Evolutionary conservation across 1,140 invertebrate species (phyloP).

Genomic region (Probaryconus sp.): DNA sequence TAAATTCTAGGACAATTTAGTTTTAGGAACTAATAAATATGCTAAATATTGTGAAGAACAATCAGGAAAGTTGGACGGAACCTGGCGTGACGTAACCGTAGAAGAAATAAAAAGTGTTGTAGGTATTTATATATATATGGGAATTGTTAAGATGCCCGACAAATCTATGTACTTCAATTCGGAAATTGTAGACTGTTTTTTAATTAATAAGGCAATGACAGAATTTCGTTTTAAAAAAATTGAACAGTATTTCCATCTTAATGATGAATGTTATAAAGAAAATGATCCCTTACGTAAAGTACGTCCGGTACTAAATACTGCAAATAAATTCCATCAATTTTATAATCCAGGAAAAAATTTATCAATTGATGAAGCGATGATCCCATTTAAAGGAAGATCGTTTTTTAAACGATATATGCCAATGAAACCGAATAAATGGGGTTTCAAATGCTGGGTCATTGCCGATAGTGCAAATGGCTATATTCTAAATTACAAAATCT

Average conservation of each 20-base stretch:
- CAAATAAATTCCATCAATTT: constrained; percentile 10
- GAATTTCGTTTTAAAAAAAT: constrained; percentile 20
- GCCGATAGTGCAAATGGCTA: constrained; percentile 17
- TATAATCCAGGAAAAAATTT: constrained; percentile 57
- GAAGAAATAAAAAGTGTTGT: constrained; percentile 19
- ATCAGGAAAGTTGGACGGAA: not conserved
- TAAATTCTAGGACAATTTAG: not conserved
- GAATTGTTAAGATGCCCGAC: constrained; percentile 16
- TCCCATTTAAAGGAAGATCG: constrained; percentile 66
- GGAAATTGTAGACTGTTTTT: constrained; percentile 13
- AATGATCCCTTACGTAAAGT: constrained; percentile 72
- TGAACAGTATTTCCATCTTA: constrained; percentile 62
- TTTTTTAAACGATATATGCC: constrained; percentile 54
- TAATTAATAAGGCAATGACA: constrained; percentile 23
- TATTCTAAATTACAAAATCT: constrained; percentile 14
- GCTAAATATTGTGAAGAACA: not conserved
- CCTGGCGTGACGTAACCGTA: not conserved
- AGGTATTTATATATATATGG: constrained; percentile 30
- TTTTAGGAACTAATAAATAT: constrained; percentile 8
- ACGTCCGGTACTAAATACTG: constrained; percentile 61
- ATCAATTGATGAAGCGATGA: constrained; percentile 70
- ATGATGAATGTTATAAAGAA: constrained; percentile 66
- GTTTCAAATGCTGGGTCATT: constrained; percentile 42
- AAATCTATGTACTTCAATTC: constrained; percentile 9
- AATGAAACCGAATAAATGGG: constrained; percentile 48